Base-by-base conservation (phyloP, 2,113 vertebrate genomes). In the Pagrus major region DNA sequence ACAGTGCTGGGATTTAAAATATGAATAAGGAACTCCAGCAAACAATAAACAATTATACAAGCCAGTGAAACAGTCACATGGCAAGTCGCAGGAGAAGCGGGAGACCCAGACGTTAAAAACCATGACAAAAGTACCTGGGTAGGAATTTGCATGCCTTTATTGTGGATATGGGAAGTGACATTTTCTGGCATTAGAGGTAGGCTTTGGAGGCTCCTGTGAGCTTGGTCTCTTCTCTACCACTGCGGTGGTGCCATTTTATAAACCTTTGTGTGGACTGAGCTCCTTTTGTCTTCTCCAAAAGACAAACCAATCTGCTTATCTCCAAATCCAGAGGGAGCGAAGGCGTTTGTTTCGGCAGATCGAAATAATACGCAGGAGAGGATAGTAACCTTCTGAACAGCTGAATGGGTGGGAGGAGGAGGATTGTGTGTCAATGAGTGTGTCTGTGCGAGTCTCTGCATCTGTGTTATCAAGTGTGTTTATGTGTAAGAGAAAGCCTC, bases 251-350 rank as follows among this genome's bases (percentile, higher is more conserved):
- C 90, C 91, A 88, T 92, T 89, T 93, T 73, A 81, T 76, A 86
- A 92, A 90, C 85, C 87, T 89, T 89, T 88, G 67, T 91, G 76
- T 78, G 75, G 81, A 86, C 65, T 67, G 85, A 84, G 88, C 84
- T 87, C 37, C 84, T 75, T 92, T 91, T 92, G 91, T 94, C 83
- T 88, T 73, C 85, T 70, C 65, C 64, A 59, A 76, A 90, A 91
- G 88, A 93, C 90, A 92, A 88, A 91, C 85, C 91, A 92, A 93
- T 94, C 92, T 89, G 91, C 92, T 93, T 91, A 92, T 93, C 91
- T 90, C 63, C 0, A 78, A 86, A 89, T 90, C 90, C 93, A 92
- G 86, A 89, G 87, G 88, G 91, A 93, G 82, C 67, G 39, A 79
- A 80, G 86, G 84, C 84, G 74, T 92, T 92, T 91, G 87, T 88